Evolutionary conservation across 35 echinoderm and acorn worm species (phyloP).

Genomic region (Lytechinus pictus): DNA sequence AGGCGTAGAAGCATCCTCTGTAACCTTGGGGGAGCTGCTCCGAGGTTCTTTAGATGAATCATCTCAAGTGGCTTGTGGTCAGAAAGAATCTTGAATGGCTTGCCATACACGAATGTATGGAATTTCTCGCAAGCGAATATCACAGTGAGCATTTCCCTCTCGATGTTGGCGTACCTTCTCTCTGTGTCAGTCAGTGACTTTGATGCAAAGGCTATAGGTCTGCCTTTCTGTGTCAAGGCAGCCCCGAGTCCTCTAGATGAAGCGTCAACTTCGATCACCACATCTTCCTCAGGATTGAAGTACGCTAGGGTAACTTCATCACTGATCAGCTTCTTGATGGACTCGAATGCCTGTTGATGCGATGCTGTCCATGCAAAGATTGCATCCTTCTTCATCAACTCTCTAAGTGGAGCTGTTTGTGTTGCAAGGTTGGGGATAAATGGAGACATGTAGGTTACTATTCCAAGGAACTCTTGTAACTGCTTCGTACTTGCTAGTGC

Average conservation of each 20-base stretch:
- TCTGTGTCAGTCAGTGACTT: slow-evolving; percentile 61
- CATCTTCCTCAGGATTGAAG: not conserved
- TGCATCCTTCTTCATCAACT: slow-evolving; percentile 52
- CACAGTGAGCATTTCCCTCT: slow-evolving; percentile 66
- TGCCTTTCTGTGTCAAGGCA: slow-evolving; percentile 18
- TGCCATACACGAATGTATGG: slow-evolving; percentile 72
- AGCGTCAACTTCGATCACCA: slow-evolving; percentile 39
- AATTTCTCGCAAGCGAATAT: slow-evolving; percentile 70
- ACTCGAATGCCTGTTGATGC: slow-evolving; percentile 58
- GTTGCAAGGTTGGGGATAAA: slow-evolving; percentile 56
- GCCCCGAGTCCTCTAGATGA: slow-evolving; percentile 39
- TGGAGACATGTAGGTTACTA: slow-evolving; percentile 56
- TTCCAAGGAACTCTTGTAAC: slow-evolving; percentile 56
- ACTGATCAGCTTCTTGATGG: slow-evolving; percentile 57
- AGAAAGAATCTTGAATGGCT: slow-evolving; percentile 24
- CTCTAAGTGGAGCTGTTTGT: slow-evolving; percentile 43
- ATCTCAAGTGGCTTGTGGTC: slow-evolving; percentile 33
- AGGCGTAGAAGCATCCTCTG: slow-evolving; percentile 62
- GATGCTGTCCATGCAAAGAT: slow-evolving; percentile 23
- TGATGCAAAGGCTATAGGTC: slow-evolving; percentile 59
- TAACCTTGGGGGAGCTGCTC: slow-evolving; percentile 61
- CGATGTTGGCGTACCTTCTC: slow-evolving; percentile 66
- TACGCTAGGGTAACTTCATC: slow-evolving; percentile 19
- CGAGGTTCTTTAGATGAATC: slow-evolving; percentile 52
- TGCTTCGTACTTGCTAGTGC: slow-evolving; percentile 17